Evolutionary conservation across 2,113 vertebrate species (phyloP), one percentile per base, ranked within the genome.

Genomic region (Puffinus mauretanicus): DNA sequence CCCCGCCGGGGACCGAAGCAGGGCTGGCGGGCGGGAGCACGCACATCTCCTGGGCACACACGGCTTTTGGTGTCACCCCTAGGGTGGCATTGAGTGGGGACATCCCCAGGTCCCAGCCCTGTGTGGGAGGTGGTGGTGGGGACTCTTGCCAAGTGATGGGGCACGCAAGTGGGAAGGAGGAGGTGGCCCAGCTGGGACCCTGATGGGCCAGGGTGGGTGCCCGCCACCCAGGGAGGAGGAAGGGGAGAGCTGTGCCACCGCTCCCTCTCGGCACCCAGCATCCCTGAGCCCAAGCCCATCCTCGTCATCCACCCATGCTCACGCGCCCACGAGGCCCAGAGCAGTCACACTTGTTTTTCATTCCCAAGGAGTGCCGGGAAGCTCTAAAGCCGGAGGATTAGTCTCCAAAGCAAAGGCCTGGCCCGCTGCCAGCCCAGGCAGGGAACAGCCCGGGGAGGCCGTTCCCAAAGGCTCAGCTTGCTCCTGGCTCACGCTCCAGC

Each of bases 1-100:
- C 16, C 85, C 42, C 0, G 0, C 36, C 3, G 0, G 24, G 44
- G 40, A 81, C 34, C 0, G 0, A 66, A 77, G 49, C 75, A 49
- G 76, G 60, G 86, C 49, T 91, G 85, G 73, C 1, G 4, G 40
- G 62, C 52, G 36, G 82, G 38, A 81, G 16, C 70, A 17, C 90
- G 52, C 13, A 6, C 13, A 0, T 47, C 34, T 76, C 61, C 57
- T 82, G 90, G 58, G 65, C 22, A 54, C 42, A 54, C 8, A 3
- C 0, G 6, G 77, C 32, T n/a, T 72, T 42, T 71, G 32, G 15
- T 15, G 70, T 64, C 85, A 82, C 52, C 44, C 32, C 47, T 65
- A 65, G 51, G 14, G 26, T 67, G 70, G 36, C 88, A 76, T 2
- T 15, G 75, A 79, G 80, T 1, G 0, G 49, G 44, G 40, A 18